Evolutionary conservation across 1,140 invertebrate species (phyloP).

Genomic region (Euwallacea fornicatus): DNA sequence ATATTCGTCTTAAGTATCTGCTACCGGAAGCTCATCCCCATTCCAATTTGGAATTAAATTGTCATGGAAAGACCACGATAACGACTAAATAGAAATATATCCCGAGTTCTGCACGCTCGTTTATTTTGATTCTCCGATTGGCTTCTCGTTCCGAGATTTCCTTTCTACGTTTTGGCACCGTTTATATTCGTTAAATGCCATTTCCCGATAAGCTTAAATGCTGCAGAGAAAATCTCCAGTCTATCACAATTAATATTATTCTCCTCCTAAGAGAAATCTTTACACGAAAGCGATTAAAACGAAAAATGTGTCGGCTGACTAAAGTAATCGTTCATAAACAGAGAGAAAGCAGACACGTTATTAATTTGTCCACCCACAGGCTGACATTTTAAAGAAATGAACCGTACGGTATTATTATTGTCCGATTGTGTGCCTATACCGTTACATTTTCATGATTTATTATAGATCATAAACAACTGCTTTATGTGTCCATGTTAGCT

Average conservation of each 20-base stretch:
- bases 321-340: not conserved
- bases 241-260: no score
- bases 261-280: no score
- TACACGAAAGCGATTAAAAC: not conserved
- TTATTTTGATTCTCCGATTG: conserved; percentile 25
- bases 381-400: conserved; percentile 37
- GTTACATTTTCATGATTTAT: conserved; percentile 34
- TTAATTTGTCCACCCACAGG: conserved; percentile 36
- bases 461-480: conserved; percentile 32
- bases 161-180: conserved; percentile 16
- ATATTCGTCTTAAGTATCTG: no score
- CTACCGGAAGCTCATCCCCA: not conserved
- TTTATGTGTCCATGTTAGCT: conserved; percentile 14
- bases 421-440: conserved; percentile 31
- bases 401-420: conserved; percentile 37
- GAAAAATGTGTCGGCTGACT: not conserved
- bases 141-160: conserved; percentile 12
- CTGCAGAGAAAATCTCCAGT: no score
- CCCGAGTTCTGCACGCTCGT: conserved; percentile 3
- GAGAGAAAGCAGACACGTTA: conserved; percentile 9
- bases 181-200: conserved; percentile 22
- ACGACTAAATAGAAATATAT: conserved; percentile 12
- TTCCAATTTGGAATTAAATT: conserved; percentile 16
- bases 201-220: conserved; percentile 18
- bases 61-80: conserved; percentile 13